Percentiles rank a stretch among this genome's conserved stretches.
These are phyloP conservation scores for Melanaphis sacchari DNA, from an alignment of 1,140 invertebrate genomes.

Conservation along the genomic window DNA sequence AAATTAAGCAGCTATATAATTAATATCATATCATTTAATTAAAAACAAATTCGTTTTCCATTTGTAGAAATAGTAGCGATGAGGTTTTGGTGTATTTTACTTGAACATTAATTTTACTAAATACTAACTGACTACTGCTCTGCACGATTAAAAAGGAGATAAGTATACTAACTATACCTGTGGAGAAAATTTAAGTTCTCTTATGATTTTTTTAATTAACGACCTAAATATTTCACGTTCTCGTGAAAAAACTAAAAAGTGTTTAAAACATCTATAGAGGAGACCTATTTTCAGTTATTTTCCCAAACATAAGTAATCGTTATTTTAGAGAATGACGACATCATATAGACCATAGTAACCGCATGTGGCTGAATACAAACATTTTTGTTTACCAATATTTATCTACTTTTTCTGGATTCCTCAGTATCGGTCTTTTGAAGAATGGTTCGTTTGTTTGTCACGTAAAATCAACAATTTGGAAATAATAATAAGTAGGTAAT, in stretches of 20 bases:
- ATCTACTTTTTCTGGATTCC: background rate
- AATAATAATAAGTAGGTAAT: constrained; percentile 1
- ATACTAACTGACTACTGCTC: background rate
- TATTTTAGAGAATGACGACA: background rate
- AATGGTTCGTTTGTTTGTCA: background rate
- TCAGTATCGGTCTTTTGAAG: background rate
- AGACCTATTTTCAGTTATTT: background rate
- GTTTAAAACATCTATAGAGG: background rate
- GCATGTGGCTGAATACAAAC: background rate
- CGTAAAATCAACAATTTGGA: constrained; percentile 3
- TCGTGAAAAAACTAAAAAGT: background rate
- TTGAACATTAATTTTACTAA: background rate
- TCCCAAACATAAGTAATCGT: background rate
- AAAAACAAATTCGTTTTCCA: background rate
- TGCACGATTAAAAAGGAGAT: background rate
- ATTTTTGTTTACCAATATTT: background rate
- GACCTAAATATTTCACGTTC: background rate
- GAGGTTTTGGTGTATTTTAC: background rate
- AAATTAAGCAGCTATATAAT: constrained; percentile 9
- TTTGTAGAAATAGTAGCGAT: background rate
- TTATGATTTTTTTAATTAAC: constrained; percentile 10
- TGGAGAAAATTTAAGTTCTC: background rate
- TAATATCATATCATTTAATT: constrained; percentile 5
- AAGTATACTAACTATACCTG: background rate
- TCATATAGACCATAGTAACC: background rate